These are phyloP conservation scores for Rattus rattus DNA, from an alignment of 2,113 vertebrate genomes.

Conservation along the genomic window DNA sequence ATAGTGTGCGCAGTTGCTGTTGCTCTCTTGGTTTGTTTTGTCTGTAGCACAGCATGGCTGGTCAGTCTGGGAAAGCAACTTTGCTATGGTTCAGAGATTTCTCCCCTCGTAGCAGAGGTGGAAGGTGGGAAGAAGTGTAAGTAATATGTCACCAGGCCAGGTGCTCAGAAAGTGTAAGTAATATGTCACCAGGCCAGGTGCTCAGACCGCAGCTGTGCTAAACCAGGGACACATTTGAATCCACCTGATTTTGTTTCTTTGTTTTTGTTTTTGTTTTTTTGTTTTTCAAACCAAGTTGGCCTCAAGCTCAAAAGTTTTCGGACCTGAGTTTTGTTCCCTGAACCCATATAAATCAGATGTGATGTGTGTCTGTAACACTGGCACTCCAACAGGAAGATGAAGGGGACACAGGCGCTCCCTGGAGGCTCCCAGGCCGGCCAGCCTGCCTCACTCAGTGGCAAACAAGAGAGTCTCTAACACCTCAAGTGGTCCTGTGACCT, in stretches of 20 bases:
- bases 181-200: background rate
- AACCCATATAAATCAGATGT: background rate
- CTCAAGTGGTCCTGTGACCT: background rate
- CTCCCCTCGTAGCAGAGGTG: background rate
- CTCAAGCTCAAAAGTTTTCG: background rate
- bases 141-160: background rate
- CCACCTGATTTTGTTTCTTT: background rate
- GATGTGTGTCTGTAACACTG: background rate
- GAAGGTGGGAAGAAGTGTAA: constrained; percentile 12
- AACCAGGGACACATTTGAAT: background rate
- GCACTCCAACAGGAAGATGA: background rate
- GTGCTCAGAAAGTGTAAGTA: constrained; percentile 21
- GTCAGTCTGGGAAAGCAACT: constrained; percentile 51
- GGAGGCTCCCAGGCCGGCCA: background rate
- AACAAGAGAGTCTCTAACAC: background rate
- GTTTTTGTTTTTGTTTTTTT: background rate
- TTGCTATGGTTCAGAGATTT: constrained; percentile 25
- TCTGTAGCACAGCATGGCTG: background rate
- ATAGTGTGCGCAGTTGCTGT: background rate
- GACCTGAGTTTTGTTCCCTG: constrained; percentile 4
- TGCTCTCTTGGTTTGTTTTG: background rate
- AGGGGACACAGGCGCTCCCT: background rate
- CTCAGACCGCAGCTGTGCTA: constrained; percentile 20
- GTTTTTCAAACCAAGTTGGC: background rate
- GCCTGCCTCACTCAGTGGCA: background rate